Conservation (phyloP, 2,888 invertebrate genomes). For the Acholoe squamosa region DNA sequence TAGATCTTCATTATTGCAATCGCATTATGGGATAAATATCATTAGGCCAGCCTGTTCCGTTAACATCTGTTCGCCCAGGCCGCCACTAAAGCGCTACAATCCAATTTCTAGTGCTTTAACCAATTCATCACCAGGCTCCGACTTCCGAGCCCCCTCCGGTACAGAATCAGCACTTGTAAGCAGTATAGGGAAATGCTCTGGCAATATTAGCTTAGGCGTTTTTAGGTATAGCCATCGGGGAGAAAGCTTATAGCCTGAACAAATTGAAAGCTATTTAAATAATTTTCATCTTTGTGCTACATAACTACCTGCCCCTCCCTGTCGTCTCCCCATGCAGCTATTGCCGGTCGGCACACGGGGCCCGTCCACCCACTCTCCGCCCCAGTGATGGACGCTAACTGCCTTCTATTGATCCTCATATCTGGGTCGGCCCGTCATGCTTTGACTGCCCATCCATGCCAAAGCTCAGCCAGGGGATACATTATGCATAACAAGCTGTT, state of each 20-base stretch:
- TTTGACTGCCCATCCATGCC: neutral
- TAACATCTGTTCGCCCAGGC: neutral
- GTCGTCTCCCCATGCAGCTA: too few relatives aligned
- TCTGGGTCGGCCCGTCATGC: neutral
- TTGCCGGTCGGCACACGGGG: too few relatives aligned
- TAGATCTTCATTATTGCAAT: conserved; percentile 20
- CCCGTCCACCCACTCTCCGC: neutral
- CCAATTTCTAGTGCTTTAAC: conserved; percentile 7
- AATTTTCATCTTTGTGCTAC: neutral
- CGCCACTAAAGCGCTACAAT: neutral
- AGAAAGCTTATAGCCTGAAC: neutral
- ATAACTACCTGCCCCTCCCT: neutral
- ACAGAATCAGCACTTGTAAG: neutral
- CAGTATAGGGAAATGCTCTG: conserved; percentile 7
- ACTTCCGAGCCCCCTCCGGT: neutral
- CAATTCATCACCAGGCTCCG: neutral
- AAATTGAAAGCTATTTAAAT: neutral
- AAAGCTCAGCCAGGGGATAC: neutral
- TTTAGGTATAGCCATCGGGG: neutral
- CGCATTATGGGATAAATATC: neutral
- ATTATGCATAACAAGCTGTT: neutral
- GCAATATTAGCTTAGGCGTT: neutral
- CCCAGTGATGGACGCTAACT: neutral
- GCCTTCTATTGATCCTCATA: neutral
- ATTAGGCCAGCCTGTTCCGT: neutral